These are phyloP conservation scores for Uropsilus gracilis DNA, from an alignment of 2,113 vertebrate genomes.

Conservation along the genomic window DNA sequence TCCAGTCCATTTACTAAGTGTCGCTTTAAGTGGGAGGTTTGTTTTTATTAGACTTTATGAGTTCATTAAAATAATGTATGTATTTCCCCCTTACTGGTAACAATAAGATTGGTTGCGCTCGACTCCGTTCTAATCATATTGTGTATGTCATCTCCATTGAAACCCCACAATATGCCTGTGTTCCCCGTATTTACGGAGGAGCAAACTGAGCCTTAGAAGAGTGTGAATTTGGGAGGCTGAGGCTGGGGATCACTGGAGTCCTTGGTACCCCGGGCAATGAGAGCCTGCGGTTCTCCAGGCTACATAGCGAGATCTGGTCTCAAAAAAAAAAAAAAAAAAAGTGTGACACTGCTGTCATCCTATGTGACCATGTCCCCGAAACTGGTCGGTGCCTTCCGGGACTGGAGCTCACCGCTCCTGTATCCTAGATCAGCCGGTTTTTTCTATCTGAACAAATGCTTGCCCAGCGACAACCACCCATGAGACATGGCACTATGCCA, in stretches of 20 bases:
- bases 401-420: background rate
- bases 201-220: background rate
- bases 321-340: too few species aligned
- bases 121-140: background rate
- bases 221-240: too few species aligned
- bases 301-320: too few species aligned
- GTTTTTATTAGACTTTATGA: background rate
- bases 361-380: background rate
- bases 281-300: too few species aligned
- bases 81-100: background rate
- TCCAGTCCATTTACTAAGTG: background rate
- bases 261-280: too few species aligned
- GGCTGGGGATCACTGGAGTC: too few species aligned
- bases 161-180: background rate
- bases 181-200: background rate
- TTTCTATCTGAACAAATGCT: background rate
- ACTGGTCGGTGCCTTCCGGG: background rate
- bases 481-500: background rate
- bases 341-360: background rate
- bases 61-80: background rate
- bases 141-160: background rate
- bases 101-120: background rate
- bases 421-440: background rate
- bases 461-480: background rate
- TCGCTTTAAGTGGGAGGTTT: background rate